Base-by-base conservation (phyloP, 2,888 invertebrate species). In the Zonitis immaculata region DNA sequence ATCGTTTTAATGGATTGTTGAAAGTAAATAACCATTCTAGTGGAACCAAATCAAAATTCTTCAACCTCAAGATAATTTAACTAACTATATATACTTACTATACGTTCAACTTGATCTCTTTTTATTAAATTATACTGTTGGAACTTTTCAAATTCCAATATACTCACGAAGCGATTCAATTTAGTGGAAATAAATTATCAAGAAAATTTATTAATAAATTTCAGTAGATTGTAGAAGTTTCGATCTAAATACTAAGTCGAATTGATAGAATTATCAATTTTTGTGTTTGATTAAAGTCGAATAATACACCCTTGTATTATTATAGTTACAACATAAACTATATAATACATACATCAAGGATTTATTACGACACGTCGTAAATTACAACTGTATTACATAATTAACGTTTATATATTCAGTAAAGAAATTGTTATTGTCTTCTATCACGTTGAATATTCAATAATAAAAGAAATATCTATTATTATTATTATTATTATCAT, bases 281-380 rank as follows among this genome's bases (percentile, higher is more conserved):
- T n/a, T n/a, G n/a, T n/a, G n/a, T n/a, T n/a, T n/a, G n/a, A n/a
- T n/a, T n/a, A n/a, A n/a, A n/a, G n/a, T n/a, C n/a, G n/a, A n/a
- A n/a, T n/a, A n/a, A n/a, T n/a, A n/a, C n/a, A n/a, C n/a, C n/a
- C n/a, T n/a, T n/a, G n/a, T n/a, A n/a, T n/a, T n/a, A n/a, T n/a
- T n/a, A n/a, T n/a, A n/a, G n/a, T n/a, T n/a, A n/a, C n/a, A n/a
- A 20, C 18, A 39, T 3, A 18, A 39, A 27, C 51, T 46, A 30
- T 42, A 2, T n/a, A n/a, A n/a, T n/a, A n/a, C n/a, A n/a, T n/a
- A n/a, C n/a, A n/a, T 26, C 14, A 26, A 47, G 52, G 52, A 52
- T 52, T 52, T 52, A 52, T 52, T 28, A 44, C n/a, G 47, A 52
- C 47, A 44, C 35, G 39, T 27, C 32, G 32, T 47, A 44, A 47